Conservation (phyloP, 2,888 invertebrate genomes). For the Rotaria sp. region DNA sequence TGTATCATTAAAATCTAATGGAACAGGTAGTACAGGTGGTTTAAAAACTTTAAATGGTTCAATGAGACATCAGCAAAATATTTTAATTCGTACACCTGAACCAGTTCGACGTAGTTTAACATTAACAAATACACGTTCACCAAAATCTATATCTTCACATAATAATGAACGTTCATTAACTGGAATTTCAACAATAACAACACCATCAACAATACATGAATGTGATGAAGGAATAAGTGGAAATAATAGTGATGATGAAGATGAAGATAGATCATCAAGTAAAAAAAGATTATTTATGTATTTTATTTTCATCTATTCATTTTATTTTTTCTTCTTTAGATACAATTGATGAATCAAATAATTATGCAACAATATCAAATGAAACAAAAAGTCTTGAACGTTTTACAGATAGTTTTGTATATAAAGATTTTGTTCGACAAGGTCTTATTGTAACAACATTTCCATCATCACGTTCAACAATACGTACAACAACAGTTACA, state of each 20-base stretch:
- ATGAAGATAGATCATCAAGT: constrained; percentile 14
- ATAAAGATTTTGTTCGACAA: constrained; percentile 36
- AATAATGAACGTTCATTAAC: not conserved
- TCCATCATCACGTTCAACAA: not conserved
- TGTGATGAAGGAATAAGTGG: not conserved
- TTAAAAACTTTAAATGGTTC: not conserved
- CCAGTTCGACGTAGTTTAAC: not conserved
- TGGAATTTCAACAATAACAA: not conserved
- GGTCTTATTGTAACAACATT: constrained; percentile 25
- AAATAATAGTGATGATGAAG: constrained; percentile 29
- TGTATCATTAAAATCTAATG: not conserved
- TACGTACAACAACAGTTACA: not conserved
- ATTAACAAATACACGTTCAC: not conserved
- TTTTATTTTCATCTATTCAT: not conserved
- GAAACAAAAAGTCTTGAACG: constrained; percentile 24
- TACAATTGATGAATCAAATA: constrained; percentile 24
- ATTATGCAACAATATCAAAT: constrained; percentile 9
- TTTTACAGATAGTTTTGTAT: constrained; percentile 1
- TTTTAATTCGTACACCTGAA: constrained; percentile 31
- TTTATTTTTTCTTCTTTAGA: not conserved
- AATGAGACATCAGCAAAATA: not conserved
- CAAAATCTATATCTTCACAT: not conserved
- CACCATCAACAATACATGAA: constrained; percentile 25
- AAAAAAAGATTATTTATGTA: not conserved
- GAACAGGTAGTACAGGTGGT: not conserved